Base-by-base conservation (phyloP, 1,140 invertebrate species). In the Pachyrhynchus sulphureomaculatus region DNA sequence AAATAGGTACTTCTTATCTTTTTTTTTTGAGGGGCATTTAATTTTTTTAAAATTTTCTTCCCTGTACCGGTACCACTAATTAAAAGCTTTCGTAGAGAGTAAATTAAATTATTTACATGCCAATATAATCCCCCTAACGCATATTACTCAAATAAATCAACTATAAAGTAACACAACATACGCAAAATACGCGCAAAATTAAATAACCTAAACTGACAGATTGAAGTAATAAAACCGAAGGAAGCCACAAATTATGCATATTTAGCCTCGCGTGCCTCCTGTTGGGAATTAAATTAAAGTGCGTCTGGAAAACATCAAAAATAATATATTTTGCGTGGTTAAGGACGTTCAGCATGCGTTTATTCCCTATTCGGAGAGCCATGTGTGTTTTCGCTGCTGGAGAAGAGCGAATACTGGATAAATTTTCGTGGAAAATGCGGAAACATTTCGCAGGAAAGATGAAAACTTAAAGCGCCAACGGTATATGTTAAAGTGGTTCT, bases 251-350 rank as follows among this genome's bases (percentile, higher is more conserved):
- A 73, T 73, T 73, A 71, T 70, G 68, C 68, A 71, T 71, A 70
- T 73, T 71, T 70, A 70, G 68, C 48, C 67, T 70, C 65, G 68
- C 68, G 70, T 69, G 71, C 68, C 70, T 67, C 68, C 72, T 67
- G 61, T 64, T 39, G 64, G 58, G 68, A 72, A 73, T 73, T 73
- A 70, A 73, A 73, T 73, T 73, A 73, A 70, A 69, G 66, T 67
- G 67, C 64, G 67, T 73, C 72, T 73, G 72, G 66, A 56, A 55
- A 73, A 62, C 66, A 72, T 73, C 72, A 73, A 69, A 70, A 72
- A 72, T 72, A 70, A 73, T 72, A 66, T 69, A 72, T 69, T 66
- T 58, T 58, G 55, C 55, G 55, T 58, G 42, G 29, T 42, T 63
- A 55, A 60, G 67, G 48, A 59, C 44, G 63, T 53, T 64, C 68